These are phyloP conservation scores for Dione vanillae DNA, from an alignment of 2,888 invertebrate genomes.

Conservation along the genomic window DNA sequence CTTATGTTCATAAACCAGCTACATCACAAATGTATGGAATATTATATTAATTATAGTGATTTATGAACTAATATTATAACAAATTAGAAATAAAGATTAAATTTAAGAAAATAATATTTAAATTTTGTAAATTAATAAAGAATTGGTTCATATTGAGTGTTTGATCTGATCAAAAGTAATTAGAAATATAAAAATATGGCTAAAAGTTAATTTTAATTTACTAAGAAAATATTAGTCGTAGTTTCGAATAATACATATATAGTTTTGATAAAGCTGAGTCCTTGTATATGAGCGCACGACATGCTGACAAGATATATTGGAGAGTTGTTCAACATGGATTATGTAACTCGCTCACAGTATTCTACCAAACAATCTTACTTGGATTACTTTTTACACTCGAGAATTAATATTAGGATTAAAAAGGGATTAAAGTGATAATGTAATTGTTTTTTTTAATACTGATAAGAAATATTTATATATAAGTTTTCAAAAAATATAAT, in stretches of 20 bases:
- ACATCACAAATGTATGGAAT: neutral
- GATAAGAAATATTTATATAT: no score
- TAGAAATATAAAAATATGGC: no score
- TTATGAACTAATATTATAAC: neutral
- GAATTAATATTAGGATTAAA: neutral
- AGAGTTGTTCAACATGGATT: slow-evolving; percentile 18
- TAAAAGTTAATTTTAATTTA: no score
- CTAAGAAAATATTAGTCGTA: no score
- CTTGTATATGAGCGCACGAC: neutral
- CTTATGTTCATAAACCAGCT: neutral
- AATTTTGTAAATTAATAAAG: no score
- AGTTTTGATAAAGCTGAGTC: neutral
- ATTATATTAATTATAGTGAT: neutral
- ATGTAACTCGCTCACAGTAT: slow-evolving; percentile 13
- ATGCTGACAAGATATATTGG: slow-evolving; percentile 22
- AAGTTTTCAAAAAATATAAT: no score
- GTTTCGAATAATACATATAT: neutral
- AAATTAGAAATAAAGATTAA: no score
- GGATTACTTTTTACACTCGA: neutral
- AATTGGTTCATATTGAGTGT: no score
- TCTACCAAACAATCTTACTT: neutral
- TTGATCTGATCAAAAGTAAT: no score
- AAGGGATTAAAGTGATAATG: no score
- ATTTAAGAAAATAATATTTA: no score
- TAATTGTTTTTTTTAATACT: no score